Conservation (phyloP, 1,140 invertebrate species). For the Aricia agestis region DNA sequence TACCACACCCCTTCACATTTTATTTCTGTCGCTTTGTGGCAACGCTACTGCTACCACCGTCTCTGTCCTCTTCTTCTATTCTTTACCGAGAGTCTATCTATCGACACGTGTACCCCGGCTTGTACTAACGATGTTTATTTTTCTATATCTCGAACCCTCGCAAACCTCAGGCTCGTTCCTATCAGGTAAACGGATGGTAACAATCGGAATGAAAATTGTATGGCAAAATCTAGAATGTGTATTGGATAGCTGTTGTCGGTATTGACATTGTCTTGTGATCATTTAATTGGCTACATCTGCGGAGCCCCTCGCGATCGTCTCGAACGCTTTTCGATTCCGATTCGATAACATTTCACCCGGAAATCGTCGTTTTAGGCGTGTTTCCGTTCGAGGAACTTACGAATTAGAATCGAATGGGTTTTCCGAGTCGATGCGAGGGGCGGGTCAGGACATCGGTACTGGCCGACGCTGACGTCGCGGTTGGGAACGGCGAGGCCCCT, state of each 20-base stretch:
- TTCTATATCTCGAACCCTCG: slow-evolving; percentile 73
- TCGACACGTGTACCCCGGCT: slow-evolving; percentile 37
- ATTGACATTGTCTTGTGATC: slow-evolving; percentile 32
- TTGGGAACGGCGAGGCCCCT: slow-evolving; percentile 35
- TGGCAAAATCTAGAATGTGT: slow-evolving; percentile 69
- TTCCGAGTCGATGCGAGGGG: background rate
- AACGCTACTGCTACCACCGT: slow-evolving; percentile 63
- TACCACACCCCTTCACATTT: slow-evolving; percentile 35
- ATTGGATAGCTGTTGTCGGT: slow-evolving; percentile 54
- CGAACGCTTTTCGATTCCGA: background rate
- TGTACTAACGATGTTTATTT: slow-evolving; percentile 68
- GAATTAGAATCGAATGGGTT: background rate
- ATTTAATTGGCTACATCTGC: slow-evolving; percentile 27
- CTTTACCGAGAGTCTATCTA: slow-evolving; percentile 24
- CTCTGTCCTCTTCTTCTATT: slow-evolving; percentile 32
- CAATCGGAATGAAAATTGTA: slow-evolving; percentile 70
- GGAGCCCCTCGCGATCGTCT: background rate
- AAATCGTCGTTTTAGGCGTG: background rate
- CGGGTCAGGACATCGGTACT: background rate
- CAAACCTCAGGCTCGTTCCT: slow-evolving; percentile 84
- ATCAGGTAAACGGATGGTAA: slow-evolving; percentile 79
- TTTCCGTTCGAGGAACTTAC: background rate
- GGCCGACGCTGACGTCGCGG: background rate
- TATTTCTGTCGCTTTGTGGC: slow-evolving; percentile 69
- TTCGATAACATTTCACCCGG: background rate